Conservation (phyloP, 2,888 invertebrate species). For the Cephus rjabovi region DNA sequence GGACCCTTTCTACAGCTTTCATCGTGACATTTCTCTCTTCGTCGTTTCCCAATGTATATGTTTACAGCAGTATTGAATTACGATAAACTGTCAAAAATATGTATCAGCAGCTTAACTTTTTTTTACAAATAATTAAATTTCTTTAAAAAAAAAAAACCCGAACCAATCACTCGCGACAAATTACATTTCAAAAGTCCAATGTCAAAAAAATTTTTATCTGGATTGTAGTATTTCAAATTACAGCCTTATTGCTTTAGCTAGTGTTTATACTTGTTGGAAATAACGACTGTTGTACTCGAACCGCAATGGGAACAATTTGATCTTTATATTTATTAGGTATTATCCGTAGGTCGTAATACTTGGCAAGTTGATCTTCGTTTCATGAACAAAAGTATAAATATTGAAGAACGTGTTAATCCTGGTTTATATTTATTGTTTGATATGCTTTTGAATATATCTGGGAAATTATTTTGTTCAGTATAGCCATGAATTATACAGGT, state of each 20-base stretch:
- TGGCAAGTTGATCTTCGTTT: background rate
- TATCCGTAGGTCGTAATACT: background rate
- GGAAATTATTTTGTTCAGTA: background rate
- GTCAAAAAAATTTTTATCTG: too few species aligned
- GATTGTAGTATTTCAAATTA: background rate
- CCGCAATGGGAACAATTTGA: background rate
- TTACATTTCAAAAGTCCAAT: too few species aligned
- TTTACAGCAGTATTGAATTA: background rate
- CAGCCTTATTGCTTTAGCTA: background rate
- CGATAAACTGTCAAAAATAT: constrained; percentile 1
- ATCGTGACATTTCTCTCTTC: background rate
- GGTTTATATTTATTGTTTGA: background rate
- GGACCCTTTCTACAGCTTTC: constrained; percentile 10
- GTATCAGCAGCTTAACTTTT: background rate
- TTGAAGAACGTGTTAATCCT: background rate
- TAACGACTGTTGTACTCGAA: background rate
- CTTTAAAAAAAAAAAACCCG: background rate
- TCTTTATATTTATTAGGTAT: background rate
- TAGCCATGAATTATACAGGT: background rate
- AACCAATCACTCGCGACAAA: too few species aligned
- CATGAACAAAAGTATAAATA: background rate
- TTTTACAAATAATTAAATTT: background rate
- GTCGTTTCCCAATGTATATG: background rate
- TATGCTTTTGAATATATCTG: background rate
- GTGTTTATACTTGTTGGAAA: background rate